Base-by-base conservation (phyloP, 1,140 invertebrate genomes). In the Chelonus insularis region DNA sequence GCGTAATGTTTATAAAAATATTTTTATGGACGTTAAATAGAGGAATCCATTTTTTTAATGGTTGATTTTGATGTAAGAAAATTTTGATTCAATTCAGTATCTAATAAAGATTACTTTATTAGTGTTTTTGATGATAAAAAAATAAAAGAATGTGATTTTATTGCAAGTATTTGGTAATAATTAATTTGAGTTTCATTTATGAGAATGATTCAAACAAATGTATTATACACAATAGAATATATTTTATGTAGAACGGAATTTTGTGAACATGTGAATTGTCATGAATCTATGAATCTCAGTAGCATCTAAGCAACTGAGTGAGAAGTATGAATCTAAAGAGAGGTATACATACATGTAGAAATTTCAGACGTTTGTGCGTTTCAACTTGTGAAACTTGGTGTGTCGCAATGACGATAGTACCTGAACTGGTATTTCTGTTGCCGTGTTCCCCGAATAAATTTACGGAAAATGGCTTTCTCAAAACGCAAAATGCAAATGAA, bases 401-500 rank as follows among this genome's bases (percentile, higher is more conserved):
- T 36, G 29, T 54, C 25, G 8, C 12, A 11, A 34, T 2, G n/a
- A 9, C 51, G 14, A 9, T 12, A 54, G 14, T 37, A 34, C 25
- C 16, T 12, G 25, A 34, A 32, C 20, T 54, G 21, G 18, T 16
- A 37, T 54, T 41, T 23, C 37, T 25, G 9, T 32, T 23, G 64
- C 34, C 52, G 37, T 20, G 29, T 48, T 50, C 23, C 57, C 51
- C 56, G 72, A 72, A 71, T 72, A 72, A 70, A 76, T 72, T 74
- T 72, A 23, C 57, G 60, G 63, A 58, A 68, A 70, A 69, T 52
- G 41, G 60, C 61, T 60, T 59, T 50, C 57, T 56, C 60, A 69
- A 75, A 70, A 68, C 67, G 60, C 60, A 66, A 64, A 69, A 76
- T 74, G 73, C 69, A 76, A 75, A 76, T 76, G 63, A 57, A 61